Percentiles rank a stretch among this genome's conserved stretches.
Evolutionary conservation across 2,888 invertebrate species (phyloP).

Genomic region (Entomobrya proxima): DNA sequence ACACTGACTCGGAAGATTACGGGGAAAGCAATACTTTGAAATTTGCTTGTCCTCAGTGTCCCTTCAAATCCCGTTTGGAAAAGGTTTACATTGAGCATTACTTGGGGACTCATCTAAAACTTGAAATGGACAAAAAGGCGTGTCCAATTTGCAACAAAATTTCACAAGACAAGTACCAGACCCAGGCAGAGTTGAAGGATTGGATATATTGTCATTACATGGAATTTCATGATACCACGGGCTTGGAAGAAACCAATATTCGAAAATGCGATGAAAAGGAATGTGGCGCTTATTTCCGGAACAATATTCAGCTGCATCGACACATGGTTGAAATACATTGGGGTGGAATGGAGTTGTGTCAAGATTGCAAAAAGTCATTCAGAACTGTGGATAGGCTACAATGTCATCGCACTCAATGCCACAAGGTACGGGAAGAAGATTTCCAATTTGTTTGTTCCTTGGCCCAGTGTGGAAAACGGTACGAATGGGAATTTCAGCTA

Average conservation of each 20-base stretch:
- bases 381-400: no score
- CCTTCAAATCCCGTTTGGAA: not conserved
- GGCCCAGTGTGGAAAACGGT: not conserved
- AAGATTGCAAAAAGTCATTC: not conserved
- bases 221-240: not conserved
- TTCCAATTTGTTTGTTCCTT: not conserved
- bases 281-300: not conserved
- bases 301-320: not conserved
- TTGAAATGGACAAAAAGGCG: not conserved
- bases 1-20: no score
- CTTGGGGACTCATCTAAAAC: not conserved
- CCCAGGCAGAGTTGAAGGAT: not conserved
- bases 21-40: not conserved
- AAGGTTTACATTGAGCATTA: not conserved
- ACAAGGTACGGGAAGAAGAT: not conserved
- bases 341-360: not conserved
- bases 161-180: not conserved
- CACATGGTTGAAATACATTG: not conserved
- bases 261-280: not conserved
- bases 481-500: not conserved
- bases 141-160: slow-evolving; percentile 22
- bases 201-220: not conserved
- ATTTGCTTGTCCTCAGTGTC: not conserved
- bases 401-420: not conserved
- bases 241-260: not conserved